phyloP scores from a whole-genome alignment of 2,888 invertebrate species.

The Agonopterix heracliana region DNA sequence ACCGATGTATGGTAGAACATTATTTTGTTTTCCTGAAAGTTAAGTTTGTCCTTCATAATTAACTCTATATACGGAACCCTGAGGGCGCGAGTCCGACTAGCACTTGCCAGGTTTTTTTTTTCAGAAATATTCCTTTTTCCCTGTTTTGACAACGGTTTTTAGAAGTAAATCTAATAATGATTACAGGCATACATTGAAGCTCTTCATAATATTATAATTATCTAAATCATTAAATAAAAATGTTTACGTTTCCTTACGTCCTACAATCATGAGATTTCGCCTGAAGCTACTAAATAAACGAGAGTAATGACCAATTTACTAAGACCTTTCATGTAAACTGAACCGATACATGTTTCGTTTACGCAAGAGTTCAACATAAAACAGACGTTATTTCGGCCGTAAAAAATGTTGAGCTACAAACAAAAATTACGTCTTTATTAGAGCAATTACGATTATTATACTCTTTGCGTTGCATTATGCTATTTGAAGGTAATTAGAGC shows the following conservation, averaged over 20 bases:
- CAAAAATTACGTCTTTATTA: conserved; percentile 60
- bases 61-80: no score
- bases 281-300: conserved; percentile 44
- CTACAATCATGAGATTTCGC: conserved; percentile 53
- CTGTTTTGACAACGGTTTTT: no score
- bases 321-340: conserved; percentile 19
- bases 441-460: conserved; percentile 48
- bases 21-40: no score
- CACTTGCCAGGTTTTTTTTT: no score
- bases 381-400: not conserved
- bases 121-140: no score
- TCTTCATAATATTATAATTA: not conserved
- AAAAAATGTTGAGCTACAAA: conserved; percentile 20
- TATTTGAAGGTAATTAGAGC: not conserved
- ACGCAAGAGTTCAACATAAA: conserved; percentile 2
- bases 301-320: conserved; percentile 28
- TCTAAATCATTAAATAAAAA: conserved; percentile 16
- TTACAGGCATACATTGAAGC: no score
- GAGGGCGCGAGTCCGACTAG: no score
- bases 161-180: no score
- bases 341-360: no score
- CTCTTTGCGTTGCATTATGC: conserved; percentile 23
- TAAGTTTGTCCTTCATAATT: no score
- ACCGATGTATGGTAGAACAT: no score
- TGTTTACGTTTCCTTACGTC: conserved; percentile 35